Evolutionary conservation across 2,797 vertebrate genomes (phyloP).

Genomic region (Notolabrus celidotus): DNA sequence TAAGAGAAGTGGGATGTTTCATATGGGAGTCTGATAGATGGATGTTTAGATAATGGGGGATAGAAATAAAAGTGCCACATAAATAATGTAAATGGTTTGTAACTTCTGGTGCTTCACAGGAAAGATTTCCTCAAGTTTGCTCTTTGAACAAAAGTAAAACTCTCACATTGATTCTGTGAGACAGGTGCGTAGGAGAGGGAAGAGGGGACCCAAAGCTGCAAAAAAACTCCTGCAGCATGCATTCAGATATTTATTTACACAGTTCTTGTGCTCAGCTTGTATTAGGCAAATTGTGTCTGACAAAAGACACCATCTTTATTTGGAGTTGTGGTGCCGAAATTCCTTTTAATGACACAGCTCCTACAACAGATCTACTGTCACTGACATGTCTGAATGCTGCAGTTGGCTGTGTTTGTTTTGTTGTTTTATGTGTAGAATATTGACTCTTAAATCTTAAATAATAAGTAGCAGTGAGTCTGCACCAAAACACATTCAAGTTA

Average conservation of each 20-base stretch:
- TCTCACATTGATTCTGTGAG: background rate
- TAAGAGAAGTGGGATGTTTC: constrained; percentile 78
- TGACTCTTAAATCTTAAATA: background rate
- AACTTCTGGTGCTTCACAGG: constrained; percentile 38
- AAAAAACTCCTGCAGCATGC: background rate
- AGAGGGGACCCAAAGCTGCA: background rate
- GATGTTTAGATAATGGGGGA: constrained; percentile 57
- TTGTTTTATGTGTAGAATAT: too few species aligned
- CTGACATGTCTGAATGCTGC: too few species aligned
- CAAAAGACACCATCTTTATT: background rate
- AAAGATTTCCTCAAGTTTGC: constrained; percentile 15
- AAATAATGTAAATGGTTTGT: constrained; percentile 22
- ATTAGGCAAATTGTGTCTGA: background rate
- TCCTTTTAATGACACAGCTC: too few species aligned
- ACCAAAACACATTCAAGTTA: background rate
- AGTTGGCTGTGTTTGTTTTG: too few species aligned
- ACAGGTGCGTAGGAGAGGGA: background rate
- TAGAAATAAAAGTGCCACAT: constrained; percentile 60
- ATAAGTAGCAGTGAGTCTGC: background rate
- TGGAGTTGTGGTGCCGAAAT: too few species aligned
- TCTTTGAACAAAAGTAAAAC: background rate
- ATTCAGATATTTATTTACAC: background rate
- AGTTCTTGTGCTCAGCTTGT: background rate
- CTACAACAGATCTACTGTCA: too few species aligned
- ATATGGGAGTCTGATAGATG: constrained; percentile 58